Evolutionary conservation across 2,888 invertebrate genomes (phyloP).

Genomic region (Lapara coniferarum): DNA sequence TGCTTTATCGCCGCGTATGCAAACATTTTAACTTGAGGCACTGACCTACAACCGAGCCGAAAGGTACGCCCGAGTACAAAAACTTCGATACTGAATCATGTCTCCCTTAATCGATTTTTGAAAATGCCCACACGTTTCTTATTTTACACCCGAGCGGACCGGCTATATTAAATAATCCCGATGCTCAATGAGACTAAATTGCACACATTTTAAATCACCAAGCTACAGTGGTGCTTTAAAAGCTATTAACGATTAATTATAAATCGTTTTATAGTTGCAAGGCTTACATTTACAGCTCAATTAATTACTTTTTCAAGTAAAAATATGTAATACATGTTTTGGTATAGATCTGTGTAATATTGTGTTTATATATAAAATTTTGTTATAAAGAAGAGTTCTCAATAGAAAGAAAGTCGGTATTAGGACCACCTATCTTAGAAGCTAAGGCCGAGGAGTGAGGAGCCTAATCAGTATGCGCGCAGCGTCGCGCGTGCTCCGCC

Average conservation of each 20-base stretch:
- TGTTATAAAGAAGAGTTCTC: too few relatives aligned
- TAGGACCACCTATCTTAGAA: conserved; percentile 52
- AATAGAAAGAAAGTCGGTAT: conserved; percentile 55
- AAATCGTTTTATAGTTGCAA: conserved; percentile 28
- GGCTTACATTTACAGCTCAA: neutral
- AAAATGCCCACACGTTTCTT: conserved; percentile 58
- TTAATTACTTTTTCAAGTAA: conserved; percentile 1
- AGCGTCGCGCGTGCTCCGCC: conserved; percentile 50
- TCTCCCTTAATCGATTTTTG: conserved; percentile 77
- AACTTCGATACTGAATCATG: conserved; percentile 71
- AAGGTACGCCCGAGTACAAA: conserved; percentile 50
- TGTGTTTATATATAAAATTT: too few relatives aligned
- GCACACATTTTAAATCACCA: conserved; percentile 57
- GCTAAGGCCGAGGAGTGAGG: conserved; percentile 35
- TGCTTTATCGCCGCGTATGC: conserved; percentile 70
- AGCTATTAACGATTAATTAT: conserved; percentile 55
- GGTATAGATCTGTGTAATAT: too few relatives aligned
- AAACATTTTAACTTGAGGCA: conserved; percentile 69
- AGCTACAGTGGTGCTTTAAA: conserved; percentile 49
- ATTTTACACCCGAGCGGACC: conserved; percentile 64
- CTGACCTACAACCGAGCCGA: conserved; percentile 49
- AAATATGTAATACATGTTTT: neutral
- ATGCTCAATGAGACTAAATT: conserved; percentile 68
- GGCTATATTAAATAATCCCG: conserved; percentile 66
- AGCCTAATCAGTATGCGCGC: conserved; percentile 67